Base-by-base conservation (phyloP, 2,113 vertebrate species). In the Paratilapia polleni region DNA sequence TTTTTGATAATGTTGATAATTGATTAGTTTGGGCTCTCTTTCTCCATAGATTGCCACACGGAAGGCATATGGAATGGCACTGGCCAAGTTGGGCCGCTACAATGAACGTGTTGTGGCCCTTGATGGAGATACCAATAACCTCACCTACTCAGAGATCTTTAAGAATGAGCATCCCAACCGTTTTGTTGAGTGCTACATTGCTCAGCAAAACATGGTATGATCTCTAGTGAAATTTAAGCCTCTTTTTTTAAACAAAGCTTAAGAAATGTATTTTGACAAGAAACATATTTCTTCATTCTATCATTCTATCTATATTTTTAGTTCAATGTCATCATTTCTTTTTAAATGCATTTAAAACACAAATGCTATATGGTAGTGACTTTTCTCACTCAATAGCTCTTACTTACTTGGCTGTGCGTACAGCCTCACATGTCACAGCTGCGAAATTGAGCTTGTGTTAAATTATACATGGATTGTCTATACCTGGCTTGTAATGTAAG, bases 141-240 rank as follows among this genome's bases (percentile, higher is more conserved):
- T 97, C 77, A 99, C 98, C 89, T 99, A 96, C 93, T 96, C 98
- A 0, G 98, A 99, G 17, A 92, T 98, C 75, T 99, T 99, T 88
- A 99, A 96, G 93, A 98, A 99, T 66, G 98, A 98, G 47, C 96
- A 98, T 77, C 98, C 98, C 2, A 96, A 93, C 85, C 97, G 97
- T 78, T 99, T 96, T 92, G 97, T 99, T 2, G 98, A 99, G 89
- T 99, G 98, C 92, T 99, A 97, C 96, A 97, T 98, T 11, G 97
- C 98, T 22, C 97, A 99, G 88, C 98, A 99, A 93, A 99, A 99
- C 94, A 98, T 99, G 98, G 98, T 99, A 95, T 64, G 81, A 88
- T 34, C 3, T 56, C 24, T 15, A 13, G 43, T 19, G 1, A 70
- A 24, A 59, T 52, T 52, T 41, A 74, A 31, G 2, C 1, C 17